Evolutionary conservation across 2,888 invertebrate species (phyloP), one percentile per base, ranked within the genome.

Genomic region (Glyphotaelius pellucidus): DNA sequence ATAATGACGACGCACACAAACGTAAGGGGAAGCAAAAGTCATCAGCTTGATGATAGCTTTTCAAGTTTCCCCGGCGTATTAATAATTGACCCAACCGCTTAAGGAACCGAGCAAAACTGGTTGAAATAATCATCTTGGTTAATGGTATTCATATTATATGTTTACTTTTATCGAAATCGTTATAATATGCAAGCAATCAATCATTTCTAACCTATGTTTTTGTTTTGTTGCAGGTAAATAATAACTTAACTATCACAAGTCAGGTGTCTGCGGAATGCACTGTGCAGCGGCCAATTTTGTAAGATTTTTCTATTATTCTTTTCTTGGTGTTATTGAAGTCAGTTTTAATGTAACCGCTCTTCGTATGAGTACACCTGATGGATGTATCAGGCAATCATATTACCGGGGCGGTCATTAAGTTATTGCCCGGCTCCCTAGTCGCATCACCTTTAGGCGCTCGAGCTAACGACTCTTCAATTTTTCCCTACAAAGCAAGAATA

Each of bases 381-480:
- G 87, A 84, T 80, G 85, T 89, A 92, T 47, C 92, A 92, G 92
- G 92, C 89, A 35, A 83, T 52, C 91, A 92, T 91, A 92, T 79
- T 87, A 91, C 87, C 84, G 81, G 38, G 81, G 89, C 79, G 88
- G 89, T 92, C 93, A 93, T 93, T 93, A 92, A 86, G 52, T 90
- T 92, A 92, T 92, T 92, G 88, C 90, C 67, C 79, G 88, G 87
- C 91, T 91, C 42, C 92, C 91, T 85, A 89, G 91, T 90, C 86
- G 89, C 83, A 38, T 90, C 84, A 90, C 91, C 91, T 90, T 83
- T 42, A 87, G 92, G 93, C 91, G 83, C n/a, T 89, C 80, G 38
- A 32, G n/a, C 93, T 93, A 93, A 93, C 92, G 91, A 92, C 91
- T 80, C 79, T 86, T 85, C 81, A 88, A 32, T 81, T 91, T 91